Evolutionary conservation across 2,797 vertebrate species (phyloP), one percentile per base, ranked within the genome.

Genomic region (Astyanax mexicanus): DNA sequence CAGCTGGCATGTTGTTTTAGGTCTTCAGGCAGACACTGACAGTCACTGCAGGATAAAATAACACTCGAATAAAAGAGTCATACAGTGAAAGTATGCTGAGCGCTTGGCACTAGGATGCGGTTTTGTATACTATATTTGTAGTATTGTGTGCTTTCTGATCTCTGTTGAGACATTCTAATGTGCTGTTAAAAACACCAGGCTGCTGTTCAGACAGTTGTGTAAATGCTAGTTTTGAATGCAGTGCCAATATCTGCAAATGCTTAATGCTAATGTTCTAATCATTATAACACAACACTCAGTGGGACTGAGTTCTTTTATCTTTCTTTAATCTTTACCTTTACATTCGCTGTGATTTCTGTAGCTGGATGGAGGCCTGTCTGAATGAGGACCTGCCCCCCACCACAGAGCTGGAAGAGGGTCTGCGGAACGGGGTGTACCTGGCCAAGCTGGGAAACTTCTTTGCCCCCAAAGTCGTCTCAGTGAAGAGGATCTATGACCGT

Each of bases 391-490:
- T 99, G 55, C 98, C 98, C 0, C 95, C 95, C 38, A 99, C 98
- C 49, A 99, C 98, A 0, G 98, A 99, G 80, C 91, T 99, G 77
- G 98, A 99, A 84, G 98, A 99, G 82, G 97, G 98, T 0, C 84
- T 99, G 47, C 92, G 98, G 70, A 99, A 99, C 1, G 98, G 98
- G 1, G 98, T 99, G 54, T 98, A 98, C 77, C 89, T 99, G 67
- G 98, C 98, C 86, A 99, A 99, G 80, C 93, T 99, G 13, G 98
- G 98, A 51, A 96, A 99, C 89, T 99, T 99, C 89, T 99, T 99
- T 40, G 96, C 96, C 29, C 98, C 98, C 1, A 93, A 87, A 75
- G 96, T 97, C 2, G 98, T 99, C 78, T 98, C 96, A 60, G 86
- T 97, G 68, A 99, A 99, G 91, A 99, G 98, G 87, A 99, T 99